Evolutionary conservation across 2,113 vertebrate genomes (phyloP), one percentile per base, ranked within the genome.

Genomic region (Siniperca knerii): DNA sequence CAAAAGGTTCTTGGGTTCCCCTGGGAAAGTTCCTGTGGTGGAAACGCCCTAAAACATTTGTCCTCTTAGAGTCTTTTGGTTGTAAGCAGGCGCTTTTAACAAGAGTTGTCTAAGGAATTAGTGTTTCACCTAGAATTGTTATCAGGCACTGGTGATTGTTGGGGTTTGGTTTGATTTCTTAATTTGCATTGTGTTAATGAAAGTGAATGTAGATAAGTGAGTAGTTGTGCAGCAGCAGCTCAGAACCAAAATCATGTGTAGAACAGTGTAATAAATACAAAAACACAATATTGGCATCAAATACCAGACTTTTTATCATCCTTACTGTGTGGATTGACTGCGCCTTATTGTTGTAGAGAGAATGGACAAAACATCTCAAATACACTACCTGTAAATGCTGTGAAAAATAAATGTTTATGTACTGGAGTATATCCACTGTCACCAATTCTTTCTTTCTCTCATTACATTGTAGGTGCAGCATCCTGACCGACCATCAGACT

Each of bases 381-480:
- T 18, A 35, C 60, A 35, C 15, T 21, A 13, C 15, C 20, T 78
- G 12, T 62, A 23, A 54, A 8, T 46, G 0, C 12, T 16, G 4
- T 60, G 25, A 20, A 35, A 35, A 8, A 48, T 10, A 18, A 50
- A n/a, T n/a, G 33, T 72, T 42, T 29, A 20, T 1, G 2, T 10
- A 48, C 3, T 75, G 54, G 23, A 65, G 4, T 35, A 29, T 78
- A 15, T 35, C 6, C 21, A 54, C 33, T 70, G 44, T 67, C 35
- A 67, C n/a, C 4, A 82, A 35, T 9, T 8, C 3, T 25, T 29
- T 68, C n/a, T 62, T 65, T 23, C n/a, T 90, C 40, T 82, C 29
- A 2, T 80, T 68, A 1, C 18, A 6, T 25, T 75, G 8, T 54
- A 92, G 91, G 84, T 85, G 66, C 66, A 74, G 57, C 60, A 4